A percentile compares a stretch with the other conserved stretches of the same genome.
These are phyloP conservation scores for Vombatus ursinus DNA, from an alignment of 2,113 vertebrate genomes.

Conservation along the genomic window DNA sequence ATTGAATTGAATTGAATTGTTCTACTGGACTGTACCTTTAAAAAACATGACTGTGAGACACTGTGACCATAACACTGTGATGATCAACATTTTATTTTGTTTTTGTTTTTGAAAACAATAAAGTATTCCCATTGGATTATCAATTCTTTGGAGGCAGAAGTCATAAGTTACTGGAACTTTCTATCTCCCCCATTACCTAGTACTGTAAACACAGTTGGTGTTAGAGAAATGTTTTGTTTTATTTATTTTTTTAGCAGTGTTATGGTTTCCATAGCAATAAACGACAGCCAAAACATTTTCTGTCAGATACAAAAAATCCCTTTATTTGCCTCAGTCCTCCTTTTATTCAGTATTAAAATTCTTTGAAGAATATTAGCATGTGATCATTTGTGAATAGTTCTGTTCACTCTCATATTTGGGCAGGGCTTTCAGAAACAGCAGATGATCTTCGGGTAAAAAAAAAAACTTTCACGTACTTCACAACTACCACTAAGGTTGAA, in stretches of 20 bases:
- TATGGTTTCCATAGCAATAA: neutral
- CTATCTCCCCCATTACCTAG: neutral
- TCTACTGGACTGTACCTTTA: slow-evolving; percentile 25
- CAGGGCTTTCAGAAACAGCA: neutral
- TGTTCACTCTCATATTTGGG: neutral
- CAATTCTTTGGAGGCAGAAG: neutral
- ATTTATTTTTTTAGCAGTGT: neutral
- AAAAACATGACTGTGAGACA: slow-evolving; percentile 28
- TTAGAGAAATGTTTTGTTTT: neutral
- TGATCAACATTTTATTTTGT: slow-evolving; percentile 23
- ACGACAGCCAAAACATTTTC: neutral
- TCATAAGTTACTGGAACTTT: neutral
- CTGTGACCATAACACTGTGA: neutral
- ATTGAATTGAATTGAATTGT: neutral
- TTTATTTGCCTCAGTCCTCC: neutral
- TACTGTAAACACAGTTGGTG: neutral
- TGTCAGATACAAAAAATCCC: neutral
- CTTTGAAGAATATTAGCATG: neutral
- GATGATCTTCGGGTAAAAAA: neutral
- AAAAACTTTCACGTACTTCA: neutral
- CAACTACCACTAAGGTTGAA: neutral
- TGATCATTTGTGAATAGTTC: neutral
- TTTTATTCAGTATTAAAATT: neutral
- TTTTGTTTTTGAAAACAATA: slow-evolving; percentile 22
- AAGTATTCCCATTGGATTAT: slow-evolving; percentile 32